phyloP scores from a whole-genome alignment of 1,140 invertebrate genomes.

The Parasteatoda tepidariorum region DNA sequence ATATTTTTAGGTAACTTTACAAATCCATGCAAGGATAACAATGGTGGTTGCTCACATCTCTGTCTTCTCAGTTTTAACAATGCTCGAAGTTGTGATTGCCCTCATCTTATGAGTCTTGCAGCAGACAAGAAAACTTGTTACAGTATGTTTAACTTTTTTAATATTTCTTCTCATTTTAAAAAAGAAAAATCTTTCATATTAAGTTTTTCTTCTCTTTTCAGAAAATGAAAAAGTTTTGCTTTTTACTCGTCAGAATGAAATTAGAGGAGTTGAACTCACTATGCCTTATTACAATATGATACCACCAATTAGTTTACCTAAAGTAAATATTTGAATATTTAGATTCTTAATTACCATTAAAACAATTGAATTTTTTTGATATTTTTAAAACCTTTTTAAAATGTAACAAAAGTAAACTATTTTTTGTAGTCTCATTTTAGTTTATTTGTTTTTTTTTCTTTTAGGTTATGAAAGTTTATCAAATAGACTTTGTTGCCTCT shows the following conservation, averaged over 20 bases:
- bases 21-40: conserved; percentile 73
- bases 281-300: conserved; percentile 82
- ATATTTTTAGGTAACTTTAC: conserved; percentile 64
- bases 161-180: not conserved
- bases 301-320: conserved; percentile 77
- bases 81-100: conserved; percentile 79
- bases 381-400: too few species aligned
- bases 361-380: too few species aligned
- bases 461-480: conserved; percentile 71
- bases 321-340: conserved; percentile 73
- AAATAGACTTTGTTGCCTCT: conserved; percentile 78
- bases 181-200: not conserved
- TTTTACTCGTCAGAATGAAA: conserved; percentile 80
- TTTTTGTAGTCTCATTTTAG: too few species aligned
- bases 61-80: conserved; percentile 75
- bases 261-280: conserved; percentile 83
- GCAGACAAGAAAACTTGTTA: conserved; percentile 77
- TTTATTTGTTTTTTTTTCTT: too few species aligned
- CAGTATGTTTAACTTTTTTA: conserved; percentile 70
- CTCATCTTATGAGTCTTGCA: conserved; percentile 80
- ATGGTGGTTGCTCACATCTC: conserved; percentile 76
- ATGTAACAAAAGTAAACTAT: too few species aligned
- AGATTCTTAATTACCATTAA: too few species aligned
- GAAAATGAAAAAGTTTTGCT: conserved; percentile 82
- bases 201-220: conserved; percentile 66